phyloP scores from a whole-genome alignment of 2,113 vertebrate genomes.

The Dicerorhinus sumatrensis region DNA sequence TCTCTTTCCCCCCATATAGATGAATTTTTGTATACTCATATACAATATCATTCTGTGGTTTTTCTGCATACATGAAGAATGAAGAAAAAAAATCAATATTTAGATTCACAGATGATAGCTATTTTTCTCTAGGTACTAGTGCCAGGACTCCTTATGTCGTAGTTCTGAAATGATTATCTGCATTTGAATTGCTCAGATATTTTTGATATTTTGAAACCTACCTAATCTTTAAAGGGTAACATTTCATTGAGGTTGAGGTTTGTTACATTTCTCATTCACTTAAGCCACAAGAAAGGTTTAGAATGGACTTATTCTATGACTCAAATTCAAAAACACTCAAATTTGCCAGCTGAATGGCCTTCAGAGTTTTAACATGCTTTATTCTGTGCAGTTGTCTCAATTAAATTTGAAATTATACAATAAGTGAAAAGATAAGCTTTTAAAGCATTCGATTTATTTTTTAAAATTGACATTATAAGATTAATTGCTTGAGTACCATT shows the following conservation, averaged over 20 bases:
- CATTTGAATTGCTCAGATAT: slow-evolving; percentile 61
- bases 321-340: not conserved
- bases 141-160: not conserved
- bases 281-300: not conserved
- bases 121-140: not conserved
- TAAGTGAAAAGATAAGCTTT: slow-evolving; percentile 65
- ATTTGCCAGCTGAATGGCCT: slow-evolving; percentile 45
- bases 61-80: not conserved
- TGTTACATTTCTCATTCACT: slow-evolving; percentile 51
- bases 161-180: slow-evolving; percentile 77
- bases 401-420: slow-evolving; percentile 53
- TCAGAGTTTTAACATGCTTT: slow-evolving; percentile 26
- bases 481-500: slow-evolving; percentile 61
- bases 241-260: slow-evolving; percentile 46
- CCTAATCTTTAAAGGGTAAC: slow-evolving; percentile 15
- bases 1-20: not conserved
- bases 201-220: slow-evolving; percentile 56
- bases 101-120: not conserved
- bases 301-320: not conserved
- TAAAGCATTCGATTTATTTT: slow-evolving; percentile 51
- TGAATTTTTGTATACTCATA: not conserved
- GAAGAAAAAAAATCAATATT: slow-evolving; percentile 30
- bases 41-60: not conserved
- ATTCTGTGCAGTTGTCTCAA: slow-evolving; percentile 44
- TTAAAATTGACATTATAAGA: slow-evolving; percentile 51